A percentile compares a stretch with the other conserved stretches of the same genome.
Evolutionary conservation across 2,888 invertebrate species (phyloP).

Genomic region (Liodrosophila aerea): DNA sequence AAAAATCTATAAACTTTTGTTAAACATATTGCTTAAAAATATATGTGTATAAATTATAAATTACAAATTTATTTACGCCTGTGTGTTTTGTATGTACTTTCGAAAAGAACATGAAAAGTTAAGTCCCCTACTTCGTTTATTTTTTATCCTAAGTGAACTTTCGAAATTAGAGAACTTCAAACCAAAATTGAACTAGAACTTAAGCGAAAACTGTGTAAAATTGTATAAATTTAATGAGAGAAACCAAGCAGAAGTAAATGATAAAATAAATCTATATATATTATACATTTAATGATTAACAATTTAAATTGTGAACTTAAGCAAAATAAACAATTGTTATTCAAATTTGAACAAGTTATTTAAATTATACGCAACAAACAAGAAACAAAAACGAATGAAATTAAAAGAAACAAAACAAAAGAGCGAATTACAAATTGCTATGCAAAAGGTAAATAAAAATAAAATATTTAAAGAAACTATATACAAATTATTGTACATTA

Average conservation of each 20-base stretch:
- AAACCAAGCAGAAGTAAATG: conserved; percentile 21
- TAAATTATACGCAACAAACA: conserved; percentile 55
- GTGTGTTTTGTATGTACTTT: conserved; percentile 73
- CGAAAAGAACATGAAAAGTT: conserved; percentile 55
- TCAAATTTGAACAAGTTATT: conserved; percentile 62
- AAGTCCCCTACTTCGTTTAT: conserved; percentile 49
- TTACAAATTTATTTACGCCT: conserved; percentile 46
- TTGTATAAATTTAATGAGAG: conserved; percentile 60
- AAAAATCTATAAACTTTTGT: conserved; percentile 77
- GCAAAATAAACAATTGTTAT: conserved; percentile 62
- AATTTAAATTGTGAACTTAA: conserved; percentile 54
- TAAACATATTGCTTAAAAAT: conserved; percentile 58
- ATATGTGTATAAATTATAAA: no score
- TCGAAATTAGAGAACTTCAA: conserved; percentile 56
- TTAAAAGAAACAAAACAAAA: conserved; percentile 9
- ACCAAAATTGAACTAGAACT: conserved; percentile 66
- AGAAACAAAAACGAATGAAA: conserved; percentile 17
- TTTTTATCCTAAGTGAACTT: conserved; percentile 42
- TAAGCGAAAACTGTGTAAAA: conserved; percentile 66
- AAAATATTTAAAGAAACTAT: conserved; percentile 30
- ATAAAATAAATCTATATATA: conserved; percentile 22
- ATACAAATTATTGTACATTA: conserved; percentile 57
- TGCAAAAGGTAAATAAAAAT: conserved; percentile 46
- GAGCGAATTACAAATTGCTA: conserved; percentile 60
- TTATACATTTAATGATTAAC: conserved; percentile 44